These are phyloP conservation scores for Urocolius indicus DNA, from an alignment of 2,113 vertebrate species.

Conservation along the genomic window DNA sequence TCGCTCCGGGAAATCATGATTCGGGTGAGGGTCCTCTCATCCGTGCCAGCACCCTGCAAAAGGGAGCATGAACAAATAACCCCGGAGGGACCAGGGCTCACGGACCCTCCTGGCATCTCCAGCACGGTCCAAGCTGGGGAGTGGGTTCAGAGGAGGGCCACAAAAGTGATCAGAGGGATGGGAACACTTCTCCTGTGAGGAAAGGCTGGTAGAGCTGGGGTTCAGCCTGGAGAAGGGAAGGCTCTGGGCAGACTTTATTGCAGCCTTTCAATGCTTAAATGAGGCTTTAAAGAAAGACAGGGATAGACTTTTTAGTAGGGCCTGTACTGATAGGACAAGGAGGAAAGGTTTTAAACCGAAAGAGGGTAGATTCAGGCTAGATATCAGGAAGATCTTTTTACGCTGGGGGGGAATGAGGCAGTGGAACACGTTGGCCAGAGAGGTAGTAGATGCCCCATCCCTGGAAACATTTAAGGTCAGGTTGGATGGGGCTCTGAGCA, in stretches of 20 bases:
- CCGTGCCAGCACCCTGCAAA: constrained; percentile 90
- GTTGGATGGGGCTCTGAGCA: not conserved
- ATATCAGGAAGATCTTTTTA: not conserved
- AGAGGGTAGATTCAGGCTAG: not conserved
- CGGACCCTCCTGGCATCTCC: not conserved
- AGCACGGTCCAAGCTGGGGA: not conserved
- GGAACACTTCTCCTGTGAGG: not conserved
- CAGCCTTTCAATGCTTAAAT: not conserved
- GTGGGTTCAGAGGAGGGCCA: not conserved
- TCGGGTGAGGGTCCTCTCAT: constrained; percentile 92
- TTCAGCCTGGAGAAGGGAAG: not conserved
- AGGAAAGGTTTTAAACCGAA: not conserved
- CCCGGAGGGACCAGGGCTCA: not conserved
- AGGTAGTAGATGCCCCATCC: not conserved
- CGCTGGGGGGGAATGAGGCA: fast-evolving
- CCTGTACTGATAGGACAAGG: not conserved
- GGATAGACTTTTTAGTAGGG: not conserved
- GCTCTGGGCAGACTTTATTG: not conserved
- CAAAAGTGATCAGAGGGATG: not conserved
- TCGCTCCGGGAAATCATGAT: constrained; percentile 95
- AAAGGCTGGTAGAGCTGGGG: not conserved
- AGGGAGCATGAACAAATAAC: not conserved
- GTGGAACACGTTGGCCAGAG: not conserved
- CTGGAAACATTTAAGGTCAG: not conserved
- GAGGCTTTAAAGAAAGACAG: not conserved